These are phyloP conservation scores for Sitta europaea DNA, from an alignment of 2,113 vertebrate species.

Conservation along the genomic window DNA sequence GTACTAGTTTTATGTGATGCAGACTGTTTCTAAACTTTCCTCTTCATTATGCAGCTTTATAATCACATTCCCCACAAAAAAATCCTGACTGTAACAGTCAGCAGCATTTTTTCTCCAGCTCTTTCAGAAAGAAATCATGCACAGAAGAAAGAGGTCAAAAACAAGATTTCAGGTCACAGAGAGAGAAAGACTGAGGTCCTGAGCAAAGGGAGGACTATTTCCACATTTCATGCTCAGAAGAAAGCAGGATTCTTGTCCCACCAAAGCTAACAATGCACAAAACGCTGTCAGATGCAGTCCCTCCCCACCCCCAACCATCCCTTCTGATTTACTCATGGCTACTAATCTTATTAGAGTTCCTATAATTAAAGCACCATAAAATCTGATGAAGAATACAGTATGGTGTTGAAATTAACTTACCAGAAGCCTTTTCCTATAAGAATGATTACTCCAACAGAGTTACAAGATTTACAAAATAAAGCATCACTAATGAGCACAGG, in stretches of 20 bases:
- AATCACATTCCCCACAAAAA: background rate
- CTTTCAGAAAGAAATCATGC: background rate
- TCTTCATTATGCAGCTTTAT: background rate
- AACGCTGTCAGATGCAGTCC: rapidly evolving
- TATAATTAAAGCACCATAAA: constrained; percentile 28
- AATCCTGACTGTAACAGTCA: background rate
- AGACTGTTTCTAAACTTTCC: background rate
- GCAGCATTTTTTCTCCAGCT: background rate
- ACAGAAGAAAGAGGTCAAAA: background rate
- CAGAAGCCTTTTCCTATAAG: background rate
- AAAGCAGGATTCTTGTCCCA: background rate
- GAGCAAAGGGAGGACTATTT: background rate
- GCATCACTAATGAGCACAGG: background rate
- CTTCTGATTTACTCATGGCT: background rate
- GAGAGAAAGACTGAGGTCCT: background rate
- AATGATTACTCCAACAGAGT: background rate
- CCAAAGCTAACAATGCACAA: background rate
- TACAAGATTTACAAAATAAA: constrained; percentile 1
- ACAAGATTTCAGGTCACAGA: background rate
- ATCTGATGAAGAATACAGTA: background rate
- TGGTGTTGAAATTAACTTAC: background rate
- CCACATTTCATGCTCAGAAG: background rate
- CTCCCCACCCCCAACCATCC: background rate
- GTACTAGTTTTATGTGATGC: background rate
- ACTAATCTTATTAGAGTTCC: constrained; percentile 22